Evolutionary conservation across 2,797 vertebrate species (phyloP).

Genomic region (Argya squamiceps): DNA sequence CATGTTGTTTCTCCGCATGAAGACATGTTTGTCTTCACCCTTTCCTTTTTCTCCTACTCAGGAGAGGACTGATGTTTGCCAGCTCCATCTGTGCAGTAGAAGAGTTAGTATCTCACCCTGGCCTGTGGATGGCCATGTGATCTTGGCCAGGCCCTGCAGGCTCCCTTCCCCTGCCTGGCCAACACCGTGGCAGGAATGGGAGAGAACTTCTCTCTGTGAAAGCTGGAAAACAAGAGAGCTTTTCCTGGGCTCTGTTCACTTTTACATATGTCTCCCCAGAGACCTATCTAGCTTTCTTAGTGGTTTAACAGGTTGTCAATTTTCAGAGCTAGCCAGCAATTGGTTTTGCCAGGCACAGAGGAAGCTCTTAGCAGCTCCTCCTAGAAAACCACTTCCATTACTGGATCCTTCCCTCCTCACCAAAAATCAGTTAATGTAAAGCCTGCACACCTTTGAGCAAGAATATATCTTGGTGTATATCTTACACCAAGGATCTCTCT

Average conservation of each 20-base stretch:
- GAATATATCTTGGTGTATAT: no score
- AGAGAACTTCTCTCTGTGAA: background rate
- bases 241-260: background rate
- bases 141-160: rapidly evolving
- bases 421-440: background rate
- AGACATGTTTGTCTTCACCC: no score
- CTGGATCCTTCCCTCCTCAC: background rate
- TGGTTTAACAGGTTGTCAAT: background rate
- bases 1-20: background rate
- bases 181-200: background rate
- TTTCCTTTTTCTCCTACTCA: background rate
- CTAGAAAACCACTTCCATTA: background rate
- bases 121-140: background rate
- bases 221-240: background rate
- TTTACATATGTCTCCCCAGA: background rate
- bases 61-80: background rate
- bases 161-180: background rate
- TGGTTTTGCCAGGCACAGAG: background rate
- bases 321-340: background rate
- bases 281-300: background rate
- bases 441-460: background rate
- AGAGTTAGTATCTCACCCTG: background rate
- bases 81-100: background rate
- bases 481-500: background rate
- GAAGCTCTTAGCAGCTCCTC: background rate